Evolutionary conservation across 2,113 vertebrate genomes (phyloP).

Genomic region (Sula dactylatra): DNA sequence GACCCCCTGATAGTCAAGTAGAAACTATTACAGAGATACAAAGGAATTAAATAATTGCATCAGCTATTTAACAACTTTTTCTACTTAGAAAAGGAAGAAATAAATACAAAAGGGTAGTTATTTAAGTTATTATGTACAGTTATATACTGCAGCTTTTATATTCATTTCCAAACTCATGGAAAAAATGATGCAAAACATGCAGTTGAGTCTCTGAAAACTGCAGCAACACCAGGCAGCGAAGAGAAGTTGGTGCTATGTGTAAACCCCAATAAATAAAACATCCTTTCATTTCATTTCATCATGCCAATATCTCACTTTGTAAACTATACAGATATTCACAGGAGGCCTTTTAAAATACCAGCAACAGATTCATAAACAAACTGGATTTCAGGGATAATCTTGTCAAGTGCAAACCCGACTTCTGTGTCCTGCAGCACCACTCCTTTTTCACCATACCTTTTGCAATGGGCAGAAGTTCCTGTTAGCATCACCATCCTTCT

Average conservation of each 20-base stretch:
- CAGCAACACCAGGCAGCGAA: background rate
- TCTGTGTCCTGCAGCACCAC: background rate
- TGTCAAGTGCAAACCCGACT: background rate
- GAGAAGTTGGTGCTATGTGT: background rate
- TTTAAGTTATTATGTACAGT: background rate
- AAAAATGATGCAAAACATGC: background rate
- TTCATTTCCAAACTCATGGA: background rate
- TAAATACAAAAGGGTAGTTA: background rate
- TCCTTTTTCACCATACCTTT: background rate
- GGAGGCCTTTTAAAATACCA: background rate
- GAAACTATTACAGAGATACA: background rate
- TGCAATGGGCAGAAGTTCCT: background rate
- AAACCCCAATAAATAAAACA: background rate
- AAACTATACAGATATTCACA: background rate
- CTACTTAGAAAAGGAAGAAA: background rate
- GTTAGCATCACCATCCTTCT: background rate
- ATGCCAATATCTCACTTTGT: background rate
- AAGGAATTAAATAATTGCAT: background rate
- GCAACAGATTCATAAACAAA: background rate
- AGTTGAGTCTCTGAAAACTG: background rate
- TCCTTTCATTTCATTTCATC: background rate
- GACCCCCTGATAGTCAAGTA: background rate
- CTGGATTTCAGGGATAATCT: background rate
- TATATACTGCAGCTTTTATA: background rate
- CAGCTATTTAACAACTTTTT: background rate